Percentiles rank a stretch among this genome's conserved stretches.
These are phyloP conservation scores for Numenius arquata DNA, from an alignment of 2,113 vertebrate species.

Conservation along the genomic window DNA sequence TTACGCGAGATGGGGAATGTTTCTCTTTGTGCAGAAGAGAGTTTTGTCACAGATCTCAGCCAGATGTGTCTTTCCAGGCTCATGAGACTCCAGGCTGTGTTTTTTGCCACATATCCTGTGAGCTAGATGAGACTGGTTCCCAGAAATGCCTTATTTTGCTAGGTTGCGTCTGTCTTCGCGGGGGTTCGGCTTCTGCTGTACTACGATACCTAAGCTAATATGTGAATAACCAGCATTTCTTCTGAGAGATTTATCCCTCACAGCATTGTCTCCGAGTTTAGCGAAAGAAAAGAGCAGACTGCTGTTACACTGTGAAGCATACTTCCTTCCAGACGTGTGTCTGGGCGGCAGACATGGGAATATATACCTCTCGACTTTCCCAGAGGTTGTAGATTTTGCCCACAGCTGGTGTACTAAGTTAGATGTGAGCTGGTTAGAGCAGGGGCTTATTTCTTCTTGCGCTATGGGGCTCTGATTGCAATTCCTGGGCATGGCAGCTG, in stretches of 20 bases:
- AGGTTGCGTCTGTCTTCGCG: not conserved
- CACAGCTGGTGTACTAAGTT: not conserved
- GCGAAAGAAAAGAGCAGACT: not conserved
- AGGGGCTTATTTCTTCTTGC: not conserved
- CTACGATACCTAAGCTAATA: not conserved
- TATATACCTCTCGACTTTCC: not conserved
- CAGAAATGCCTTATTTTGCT: not conserved
- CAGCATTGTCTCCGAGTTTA: not conserved
- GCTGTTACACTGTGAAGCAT: not conserved
- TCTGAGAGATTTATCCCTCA: not conserved
- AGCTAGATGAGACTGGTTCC: not conserved
- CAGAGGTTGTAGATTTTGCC: not conserved
- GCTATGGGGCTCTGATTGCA: not conserved
- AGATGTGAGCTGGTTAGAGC: not conserved
- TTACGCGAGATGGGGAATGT: slow-evolving; percentile 12
- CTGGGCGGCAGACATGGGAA: not conserved
- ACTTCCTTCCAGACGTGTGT: not conserved
- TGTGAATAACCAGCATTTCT: not conserved
- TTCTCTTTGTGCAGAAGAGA: slow-evolving; percentile 5
- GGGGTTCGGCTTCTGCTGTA: not conserved
- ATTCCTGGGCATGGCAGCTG: not conserved
- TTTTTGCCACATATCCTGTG: not conserved
- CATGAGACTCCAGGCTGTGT: not conserved
- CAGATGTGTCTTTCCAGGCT: not conserved
- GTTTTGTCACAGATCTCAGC: slow-evolving; percentile 9